Conservation (phyloP, 2,113 vertebrate genomes). For the Climacteris rufus region DNA sequence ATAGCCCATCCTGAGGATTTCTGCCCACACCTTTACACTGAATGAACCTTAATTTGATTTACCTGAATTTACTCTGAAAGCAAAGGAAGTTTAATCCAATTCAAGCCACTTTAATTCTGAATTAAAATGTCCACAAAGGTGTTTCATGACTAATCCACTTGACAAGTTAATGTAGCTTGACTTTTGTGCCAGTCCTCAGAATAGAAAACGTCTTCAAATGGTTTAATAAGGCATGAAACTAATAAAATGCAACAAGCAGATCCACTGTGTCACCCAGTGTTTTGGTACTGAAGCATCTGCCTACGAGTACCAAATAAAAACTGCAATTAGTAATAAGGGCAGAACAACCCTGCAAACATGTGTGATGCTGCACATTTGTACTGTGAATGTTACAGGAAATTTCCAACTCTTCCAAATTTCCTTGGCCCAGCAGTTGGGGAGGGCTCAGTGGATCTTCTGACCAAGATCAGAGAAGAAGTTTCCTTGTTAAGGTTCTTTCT, state of each 20-base stretch:
- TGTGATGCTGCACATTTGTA: background rate
- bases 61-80: slow-evolving; percentile 20
- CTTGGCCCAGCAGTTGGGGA: background rate
- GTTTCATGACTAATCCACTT: slow-evolving; percentile 33
- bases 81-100: slow-evolving; percentile 20
- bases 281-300: too few relatives aligned
- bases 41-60: slow-evolving; percentile 38
- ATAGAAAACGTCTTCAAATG: background rate
- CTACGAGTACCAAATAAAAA: background rate
- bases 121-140: slow-evolving; percentile 17
- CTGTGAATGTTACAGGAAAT: too few relatives aligned
- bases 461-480: background rate
- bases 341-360: background rate
- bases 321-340: background rate
- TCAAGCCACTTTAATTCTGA: slow-evolving; percentile 24
- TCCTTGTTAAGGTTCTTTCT: background rate
- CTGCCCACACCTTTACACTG: background rate
- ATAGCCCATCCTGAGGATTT: background rate
- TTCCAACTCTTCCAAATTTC: background rate
- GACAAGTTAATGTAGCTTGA: background rate
- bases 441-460: background rate
- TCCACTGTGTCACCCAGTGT: background rate
- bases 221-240: background rate
- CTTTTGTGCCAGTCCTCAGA: background rate
- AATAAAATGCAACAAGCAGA: background rate